Conservation (phyloP, 92 coral and sea anemone species). For the Phenganax stokvisi region DNA sequence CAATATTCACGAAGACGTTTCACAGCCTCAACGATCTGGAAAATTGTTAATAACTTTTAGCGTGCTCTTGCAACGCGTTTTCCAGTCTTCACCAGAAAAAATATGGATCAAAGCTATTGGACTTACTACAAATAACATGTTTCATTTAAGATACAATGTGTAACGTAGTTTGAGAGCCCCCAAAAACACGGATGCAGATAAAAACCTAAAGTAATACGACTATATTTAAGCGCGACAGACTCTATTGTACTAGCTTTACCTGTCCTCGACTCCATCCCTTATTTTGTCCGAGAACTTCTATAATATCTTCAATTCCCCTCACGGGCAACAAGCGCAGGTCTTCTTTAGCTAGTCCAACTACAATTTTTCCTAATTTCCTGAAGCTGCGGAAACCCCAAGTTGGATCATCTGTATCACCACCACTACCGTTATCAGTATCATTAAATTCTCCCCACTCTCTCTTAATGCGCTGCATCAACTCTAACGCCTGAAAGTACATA, state of each 20-base stretch:
- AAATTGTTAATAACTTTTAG: not conserved
- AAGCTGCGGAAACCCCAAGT: constrained; percentile 88
- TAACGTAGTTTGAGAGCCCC: not conserved
- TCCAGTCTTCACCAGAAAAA: not conserved
- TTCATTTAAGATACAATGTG: no score
- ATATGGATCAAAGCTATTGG: no score
- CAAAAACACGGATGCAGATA: not conserved
- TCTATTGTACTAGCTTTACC: constrained; percentile 37
- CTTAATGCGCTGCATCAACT: constrained; percentile 68
- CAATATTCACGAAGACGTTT: constrained; percentile 91
- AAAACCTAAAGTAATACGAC: not conserved
- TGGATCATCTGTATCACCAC: constrained; percentile 51
- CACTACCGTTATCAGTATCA: constrained; percentile 63
- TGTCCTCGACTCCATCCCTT: constrained; percentile 97
- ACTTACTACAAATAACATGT: no score
- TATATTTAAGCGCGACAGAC: not conserved
- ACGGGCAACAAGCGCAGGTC: constrained; percentile 76
- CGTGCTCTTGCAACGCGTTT: not conserved
- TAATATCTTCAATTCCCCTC: constrained; percentile 88
- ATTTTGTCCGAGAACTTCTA: constrained; percentile 78
- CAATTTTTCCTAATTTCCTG: constrained; percentile 76
- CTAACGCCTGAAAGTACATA: constrained; percentile 43
- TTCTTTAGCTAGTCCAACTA: constrained; percentile 84
- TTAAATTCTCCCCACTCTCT: constrained; percentile 79
- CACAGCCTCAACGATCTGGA: constrained; percentile 63